Base-by-base conservation (phyloP, 2,113 vertebrate genomes). In the Sorex fumeus region DNA sequence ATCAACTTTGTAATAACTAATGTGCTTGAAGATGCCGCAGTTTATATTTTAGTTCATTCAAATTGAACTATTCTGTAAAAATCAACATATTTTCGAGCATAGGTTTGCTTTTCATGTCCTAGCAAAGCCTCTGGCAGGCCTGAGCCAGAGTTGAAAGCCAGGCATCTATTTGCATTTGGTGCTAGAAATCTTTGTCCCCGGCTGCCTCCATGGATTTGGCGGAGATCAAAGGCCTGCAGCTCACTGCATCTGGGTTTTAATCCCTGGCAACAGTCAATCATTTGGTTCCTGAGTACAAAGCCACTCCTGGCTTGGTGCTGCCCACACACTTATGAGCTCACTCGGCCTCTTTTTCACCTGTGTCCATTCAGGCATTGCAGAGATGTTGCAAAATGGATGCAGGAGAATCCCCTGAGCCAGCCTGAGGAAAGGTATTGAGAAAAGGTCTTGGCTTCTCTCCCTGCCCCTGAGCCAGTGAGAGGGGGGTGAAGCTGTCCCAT, bases 151-250 rank as follows among this genome's bases (percentile, higher is more conserved):
- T 53, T 91, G 34, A 71, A 91, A 89, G 84, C 79, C 78, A 81
- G 94, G 82, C 92, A 82, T 89, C 23, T 72, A 81, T 91, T 91
- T 94, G 94, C 70, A 83, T 94, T 90, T 45, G 82, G 50, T 32
- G 75, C 45, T 91, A 85, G 90, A 93, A 88, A 82, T 81, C 75
- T 74, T n/a, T 27, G 57, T 62, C 93, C 60, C 69, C 78, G 77
- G 78, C 90, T 57, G 85, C 75, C 75, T 84, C 70, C 0, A 10
- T 62, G 62, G 81, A 70, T 80, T 45, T 74, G 75, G 80, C 15
- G 10, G 32, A 85, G 78, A 86, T 85, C 88, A 95, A 83, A 94
- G 89, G 72, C 27, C 2, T 1, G 1, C 4, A 1, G 13, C 43
- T 79, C 86, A 21, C 36, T 0, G 50, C 87, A 67, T 19, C 15